Percentiles rank a stretch among this genome's conserved stretches.
phyloP scores from a whole-genome alignment of 2,888 invertebrate genomes.

The Apamea monoglypha region DNA sequence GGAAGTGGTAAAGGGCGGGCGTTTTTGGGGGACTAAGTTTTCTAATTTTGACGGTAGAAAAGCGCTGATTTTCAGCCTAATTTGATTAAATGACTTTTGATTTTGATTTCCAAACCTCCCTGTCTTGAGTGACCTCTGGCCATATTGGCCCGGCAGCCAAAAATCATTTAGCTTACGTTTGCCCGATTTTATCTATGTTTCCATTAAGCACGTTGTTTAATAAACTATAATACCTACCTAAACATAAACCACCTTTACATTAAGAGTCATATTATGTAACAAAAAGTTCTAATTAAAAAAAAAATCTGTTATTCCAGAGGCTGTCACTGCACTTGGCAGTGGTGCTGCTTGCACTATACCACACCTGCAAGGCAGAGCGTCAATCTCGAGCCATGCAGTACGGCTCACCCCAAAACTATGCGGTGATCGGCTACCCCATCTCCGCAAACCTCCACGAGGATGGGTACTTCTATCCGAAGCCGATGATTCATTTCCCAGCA shows the following conservation, averaged over 20 bases:
- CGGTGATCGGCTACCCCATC: constrained; percentile 82
- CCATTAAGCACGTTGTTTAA: not conserved
- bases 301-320: constrained; percentile 80
- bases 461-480: constrained; percentile 88
- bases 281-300: not conserved
- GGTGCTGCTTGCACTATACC: constrained; percentile 84
- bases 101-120: too few relatives aligned
- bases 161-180: not conserved
- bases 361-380: constrained; percentile 82
- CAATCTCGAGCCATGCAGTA: constrained; percentile 79
- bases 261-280: not conserved
- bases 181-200: not conserved
- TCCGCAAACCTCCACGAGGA: constrained; percentile 83
- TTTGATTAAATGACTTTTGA: too few relatives aligned
- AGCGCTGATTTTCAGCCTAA: too few relatives aligned
- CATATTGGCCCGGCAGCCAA: not conserved
- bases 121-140: too few relatives aligned
- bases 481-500: constrained; percentile 84
- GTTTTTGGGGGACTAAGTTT: too few relatives aligned
- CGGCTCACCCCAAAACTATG: constrained; percentile 83
- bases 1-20: too few relatives aligned
- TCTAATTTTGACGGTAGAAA: too few relatives aligned
- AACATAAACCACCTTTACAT: too few relatives aligned
- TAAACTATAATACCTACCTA: not conserved
- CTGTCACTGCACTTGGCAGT: constrained; percentile 87